Percentiles rank a stretch among this genome's conserved stretches.
These are phyloP conservation scores for Philereme transversata DNA, from an alignment of 2,888 invertebrate species.

Conservation along the genomic window DNA sequence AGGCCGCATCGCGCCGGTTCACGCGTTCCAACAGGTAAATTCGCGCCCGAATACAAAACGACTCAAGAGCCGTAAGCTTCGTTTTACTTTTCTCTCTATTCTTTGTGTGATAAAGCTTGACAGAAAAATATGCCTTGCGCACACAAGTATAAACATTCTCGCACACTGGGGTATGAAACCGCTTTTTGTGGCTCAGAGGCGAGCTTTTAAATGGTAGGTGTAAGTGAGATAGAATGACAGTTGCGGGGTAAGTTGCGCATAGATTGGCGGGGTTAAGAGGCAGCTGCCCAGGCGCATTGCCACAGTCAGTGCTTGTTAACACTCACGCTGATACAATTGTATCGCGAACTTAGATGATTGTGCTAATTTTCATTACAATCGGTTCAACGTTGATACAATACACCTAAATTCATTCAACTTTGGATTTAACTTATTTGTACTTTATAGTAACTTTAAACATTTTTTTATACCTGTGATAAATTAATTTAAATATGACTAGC, in stretches of 20 bases:
- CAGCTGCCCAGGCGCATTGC: slow-evolving; percentile 77
- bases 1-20: slow-evolving; percentile 83
- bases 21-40: slow-evolving; percentile 86
- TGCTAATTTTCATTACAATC: slow-evolving; percentile 18
- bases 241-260: slow-evolving; percentile 69
- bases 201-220: slow-evolving; percentile 68
- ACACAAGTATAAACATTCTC: slow-evolving; percentile 58
- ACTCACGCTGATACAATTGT: slow-evolving; percentile 71
- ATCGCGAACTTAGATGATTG: slow-evolving; percentile 65
- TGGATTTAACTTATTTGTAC: too few species aligned
- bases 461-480: too few species aligned
- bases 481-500: too few species aligned
- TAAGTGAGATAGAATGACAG: slow-evolving; percentile 69
- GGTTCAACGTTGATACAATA: slow-evolving; percentile 6
- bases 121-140: slow-evolving; percentile 76
- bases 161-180: slow-evolving; percentile 71
- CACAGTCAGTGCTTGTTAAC: slow-evolving; percentile 79
- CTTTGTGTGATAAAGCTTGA: slow-evolving; percentile 66
- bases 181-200: slow-evolving; percentile 76
- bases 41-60: slow-evolving; percentile 62
- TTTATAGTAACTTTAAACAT: too few species aligned
- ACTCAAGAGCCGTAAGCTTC: slow-evolving; percentile 62
- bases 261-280: slow-evolving; percentile 73
- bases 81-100: slow-evolving; percentile 62
- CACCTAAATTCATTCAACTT: too few species aligned